Base-by-base conservation (phyloP, 2,888 invertebrate genomes). In the Anagyrus pseudococci region DNA sequence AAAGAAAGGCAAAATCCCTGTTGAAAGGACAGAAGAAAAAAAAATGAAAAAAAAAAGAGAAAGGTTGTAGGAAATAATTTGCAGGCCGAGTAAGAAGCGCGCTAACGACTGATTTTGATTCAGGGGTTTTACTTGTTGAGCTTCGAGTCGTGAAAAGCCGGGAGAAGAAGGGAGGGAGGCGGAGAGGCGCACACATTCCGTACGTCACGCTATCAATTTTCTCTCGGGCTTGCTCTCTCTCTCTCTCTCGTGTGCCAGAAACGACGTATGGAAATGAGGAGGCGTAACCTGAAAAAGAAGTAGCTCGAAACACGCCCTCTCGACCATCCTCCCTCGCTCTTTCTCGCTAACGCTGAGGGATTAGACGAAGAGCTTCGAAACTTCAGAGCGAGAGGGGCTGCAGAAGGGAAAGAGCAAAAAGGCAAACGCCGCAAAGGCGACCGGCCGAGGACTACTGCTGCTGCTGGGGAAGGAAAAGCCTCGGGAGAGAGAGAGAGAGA, bases 181-280 rank as follows among this genome's bases (percentile, higher is more conserved):
- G n/a, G n/a, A n/a, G n/a, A n/a, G n/a, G n/a, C n/a, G n/a, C n/a
- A n/a, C 33, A 13, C 33, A 37, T 15, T 8, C 15, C 40, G 47
- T n/a, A 23, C 46, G 40, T 37, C 40, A 29, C 46, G 49, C 58
- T 41, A 55, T 65, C 62, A 58, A 58, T 68, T 70, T 67, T 67
- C 43, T 61, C 48, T 48, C 63, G 44, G 44, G 22, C 22, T n/a
- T 22, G 62, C 61, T 53, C 58, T 55, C 62, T 54, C 37, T 44
- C 19, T 37, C 15, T 2, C 33, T 2, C 33, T 37, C 33, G 33
- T 37, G 33, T 8, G 8, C 33, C 33, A 37, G 4, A 10, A 25
- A 37, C 64, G 63, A 70, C 67, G 66, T 71, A 71, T 68, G 70
- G 67, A 71, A 70, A 71, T 69, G 67, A 69, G 66, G 62, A 64